phyloP scores from a whole-genome alignment of 2,888 invertebrate genomes.

The Athalia circularis region DNA sequence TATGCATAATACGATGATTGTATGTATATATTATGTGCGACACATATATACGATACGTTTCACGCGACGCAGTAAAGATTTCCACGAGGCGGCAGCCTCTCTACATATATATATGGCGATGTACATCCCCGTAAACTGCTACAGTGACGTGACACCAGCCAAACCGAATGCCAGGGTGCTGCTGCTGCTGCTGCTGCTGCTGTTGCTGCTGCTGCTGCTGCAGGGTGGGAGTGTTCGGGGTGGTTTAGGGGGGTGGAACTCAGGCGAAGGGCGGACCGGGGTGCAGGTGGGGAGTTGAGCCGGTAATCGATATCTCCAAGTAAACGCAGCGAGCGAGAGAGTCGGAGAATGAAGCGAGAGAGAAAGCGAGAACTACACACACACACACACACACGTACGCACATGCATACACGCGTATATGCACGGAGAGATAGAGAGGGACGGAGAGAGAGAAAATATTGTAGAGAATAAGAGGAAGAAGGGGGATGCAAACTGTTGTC shows the following conservation, averaged over 20 bases:
- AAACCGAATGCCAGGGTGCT: slow-evolving; percentile 63
- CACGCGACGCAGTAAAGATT: slow-evolving; percentile 39
- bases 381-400: too few relatives aligned
- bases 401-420: too few relatives aligned
- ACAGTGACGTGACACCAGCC: slow-evolving; percentile 70
- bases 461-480: slow-evolving; percentile 43
- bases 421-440: slow-evolving; percentile 46
- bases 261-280: slow-evolving; percentile 49
- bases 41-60: not conserved
- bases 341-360: slow-evolving; percentile 49
- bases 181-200: slow-evolving; percentile 55
- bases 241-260: slow-evolving; percentile 50
- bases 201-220: slow-evolving; percentile 40
- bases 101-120: slow-evolving; percentile 47
- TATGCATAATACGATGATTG: not conserved
- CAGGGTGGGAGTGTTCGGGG: slow-evolving; percentile 43
- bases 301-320: slow-evolving; percentile 73
- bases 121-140: slow-evolving; percentile 68
- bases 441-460: slow-evolving; percentile 40
- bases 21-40: not conserved
- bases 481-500: slow-evolving; percentile 69
- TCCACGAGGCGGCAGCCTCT: slow-evolving; percentile 50
- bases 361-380: slow-evolving; percentile 28
- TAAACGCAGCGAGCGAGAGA: slow-evolving; percentile 69
- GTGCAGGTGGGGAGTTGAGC: slow-evolving; percentile 69